phyloP scores from a whole-genome alignment of 2,113 vertebrate genomes.

The Limanda limanda region DNA sequence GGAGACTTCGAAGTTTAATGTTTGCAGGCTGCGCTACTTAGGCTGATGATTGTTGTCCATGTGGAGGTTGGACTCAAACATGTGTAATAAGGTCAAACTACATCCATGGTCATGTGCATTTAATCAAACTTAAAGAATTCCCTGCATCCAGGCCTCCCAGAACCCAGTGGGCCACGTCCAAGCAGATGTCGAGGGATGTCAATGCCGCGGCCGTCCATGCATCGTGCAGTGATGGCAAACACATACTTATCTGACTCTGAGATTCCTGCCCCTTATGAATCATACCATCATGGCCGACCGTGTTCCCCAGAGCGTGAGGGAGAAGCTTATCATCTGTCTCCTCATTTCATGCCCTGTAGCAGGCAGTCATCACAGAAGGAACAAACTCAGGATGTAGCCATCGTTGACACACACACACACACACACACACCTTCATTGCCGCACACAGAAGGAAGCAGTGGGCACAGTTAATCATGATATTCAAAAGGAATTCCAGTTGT shows the following conservation, averaged over 20 bases:
- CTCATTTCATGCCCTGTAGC: constrained; percentile 69
- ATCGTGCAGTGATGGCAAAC: constrained; percentile 6
- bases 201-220: constrained; percentile 3
- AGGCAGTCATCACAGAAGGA: constrained; percentile 47
- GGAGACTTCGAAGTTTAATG: constrained; percentile 42
- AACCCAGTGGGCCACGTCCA: constrained; percentile 7
- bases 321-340: constrained; percentile 74
- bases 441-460: constrained; percentile 37
- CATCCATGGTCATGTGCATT: not conserved
- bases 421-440: constrained; percentile 52
- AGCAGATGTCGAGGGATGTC: constrained; percentile 8
- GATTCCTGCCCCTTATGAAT: constrained; percentile 58
- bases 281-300: constrained; percentile 63
- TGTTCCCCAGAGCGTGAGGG: constrained; percentile 56
- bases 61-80: constrained; percentile 2
- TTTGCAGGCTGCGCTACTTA: constrained; percentile 13
- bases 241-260: constrained; percentile 54
- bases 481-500: constrained; percentile 38
- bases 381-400: constrained; percentile 57
- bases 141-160: constrained; percentile 1
- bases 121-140: constrained; percentile 12
- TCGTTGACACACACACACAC: constrained; percentile 38
- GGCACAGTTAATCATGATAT: constrained; percentile 54
- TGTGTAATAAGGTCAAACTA: not conserved
- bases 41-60: not conserved